These are phyloP conservation scores for Lerema accius DNA, from an alignment of 1,140 invertebrate genomes.

Conservation along the genomic window DNA sequence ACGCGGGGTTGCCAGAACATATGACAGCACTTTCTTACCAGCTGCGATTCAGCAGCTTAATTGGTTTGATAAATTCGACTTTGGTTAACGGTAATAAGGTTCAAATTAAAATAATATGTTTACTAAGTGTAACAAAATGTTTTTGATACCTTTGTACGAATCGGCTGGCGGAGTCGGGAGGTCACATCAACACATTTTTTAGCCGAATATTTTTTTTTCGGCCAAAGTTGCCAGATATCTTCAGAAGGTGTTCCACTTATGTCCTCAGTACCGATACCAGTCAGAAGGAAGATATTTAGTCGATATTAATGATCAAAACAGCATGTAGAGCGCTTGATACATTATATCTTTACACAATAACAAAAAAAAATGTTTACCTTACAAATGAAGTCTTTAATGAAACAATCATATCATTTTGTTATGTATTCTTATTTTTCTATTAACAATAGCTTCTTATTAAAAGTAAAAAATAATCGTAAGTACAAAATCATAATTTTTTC, in stretches of 20 bases:
- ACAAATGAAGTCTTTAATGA: no score
- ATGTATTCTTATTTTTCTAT: no score
- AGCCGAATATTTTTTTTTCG: neutral
- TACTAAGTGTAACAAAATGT: neutral
- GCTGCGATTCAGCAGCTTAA: conserved; percentile 20
- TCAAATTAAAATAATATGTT: conserved; percentile 8
- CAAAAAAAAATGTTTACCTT: no score
- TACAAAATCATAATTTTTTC: no score
- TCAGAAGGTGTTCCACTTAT: neutral
- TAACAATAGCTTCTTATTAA: no score
- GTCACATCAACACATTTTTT: neutral
- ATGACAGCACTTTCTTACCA: conserved; percentile 34
- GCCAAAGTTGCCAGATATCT: neutral
- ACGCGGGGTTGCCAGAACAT: conserved; percentile 30
- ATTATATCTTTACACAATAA: no score
- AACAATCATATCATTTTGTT: no score
- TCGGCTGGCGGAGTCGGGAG: conserved; percentile 3
- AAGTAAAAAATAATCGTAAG: no score
- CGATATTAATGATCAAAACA: no score
- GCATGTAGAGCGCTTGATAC: no score
- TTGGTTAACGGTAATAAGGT: conserved; percentile 19
- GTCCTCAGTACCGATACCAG: neutral
- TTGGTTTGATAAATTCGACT: conserved; percentile 18
- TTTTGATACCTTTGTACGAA: conserved; percentile 36
- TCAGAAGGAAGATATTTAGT: no score